Evolutionary conservation across 1,140 invertebrate species (phyloP), one percentile per base, ranked within the genome.

Genomic region (Sarcophaga bullata): DNA sequence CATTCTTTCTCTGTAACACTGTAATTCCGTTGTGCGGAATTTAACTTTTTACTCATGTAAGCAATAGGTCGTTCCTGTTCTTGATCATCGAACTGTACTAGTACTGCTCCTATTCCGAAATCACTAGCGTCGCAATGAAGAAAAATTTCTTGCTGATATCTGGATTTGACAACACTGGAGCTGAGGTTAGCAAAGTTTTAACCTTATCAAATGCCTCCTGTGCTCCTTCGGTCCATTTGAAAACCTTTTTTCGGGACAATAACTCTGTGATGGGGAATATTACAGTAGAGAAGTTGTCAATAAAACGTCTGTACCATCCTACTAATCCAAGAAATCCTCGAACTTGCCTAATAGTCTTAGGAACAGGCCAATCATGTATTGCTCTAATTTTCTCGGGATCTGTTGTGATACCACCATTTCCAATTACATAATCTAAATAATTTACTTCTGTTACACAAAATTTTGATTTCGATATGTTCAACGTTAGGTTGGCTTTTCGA

Each of bases 391-490:
- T 86, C 11, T 85, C 83, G 8, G 84, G 82, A 82, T 85, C 82
- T 10, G 84, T 85, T 54, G 58, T 46, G 25, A 85, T 84, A 13
- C 80, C 82, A 76, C 84, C 81, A 37, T 83, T 82, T n/a, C 80
- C 83, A 10, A 85, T 72, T 0, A 84, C 75, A 80, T 84, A 85
- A 1, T 83, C 84, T 5, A 84, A 48, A 17, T 84, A 85, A 46
- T 84, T 78, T 13, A 84, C 81, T 52, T 89, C 83, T 13, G 68
- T 84, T 47, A 86, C 76, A 46, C 85, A 89, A 83, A 92, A 92
- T 58, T 90, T 82, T 58, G 86, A 90, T 86, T 92, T 91, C 80
- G 86, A 82, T 3, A 90, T 84, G 73, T 91, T 92, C 3, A 92
- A 85, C n/a, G 90, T 92, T 1, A 93, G 82, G 19, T 87, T 87